These are phyloP conservation scores for Tridacna crocea DNA, from an alignment of 2,888 invertebrate genomes.

Conservation along the genomic window DNA sequence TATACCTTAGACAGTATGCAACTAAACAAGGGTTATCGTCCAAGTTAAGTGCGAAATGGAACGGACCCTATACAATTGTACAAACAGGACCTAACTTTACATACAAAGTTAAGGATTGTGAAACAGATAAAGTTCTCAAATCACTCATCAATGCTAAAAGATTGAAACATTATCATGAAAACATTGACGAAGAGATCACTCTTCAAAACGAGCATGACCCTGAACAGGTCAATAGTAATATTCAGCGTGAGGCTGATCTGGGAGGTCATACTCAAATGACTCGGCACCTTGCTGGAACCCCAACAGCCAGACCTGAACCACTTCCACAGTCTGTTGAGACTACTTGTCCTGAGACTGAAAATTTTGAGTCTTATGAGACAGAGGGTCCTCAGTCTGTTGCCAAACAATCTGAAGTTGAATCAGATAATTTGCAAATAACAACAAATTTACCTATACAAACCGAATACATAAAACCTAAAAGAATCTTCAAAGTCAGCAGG, in stretches of 20 bases:
- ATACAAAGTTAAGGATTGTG: constrained; percentile 36
- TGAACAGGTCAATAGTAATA: neutral
- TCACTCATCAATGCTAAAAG: constrained; percentile 34
- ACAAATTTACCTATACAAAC: neutral
- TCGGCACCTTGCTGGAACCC: neutral
- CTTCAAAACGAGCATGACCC: neutral
- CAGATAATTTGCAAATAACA: neutral
- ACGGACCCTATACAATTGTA: constrained; percentile 44
- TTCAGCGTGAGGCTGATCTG: neutral
- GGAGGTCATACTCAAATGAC: neutral
- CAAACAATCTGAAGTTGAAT: neutral
- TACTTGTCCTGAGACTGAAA: constrained; percentile 15
- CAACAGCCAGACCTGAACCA: neutral
- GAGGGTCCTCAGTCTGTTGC: neutral
- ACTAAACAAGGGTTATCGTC: constrained; percentile 21
- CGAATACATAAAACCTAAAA: constrained; percentile 5
- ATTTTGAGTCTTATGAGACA: neutral
- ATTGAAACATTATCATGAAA: constrained; percentile 38
- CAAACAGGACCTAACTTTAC: constrained; percentile 24
- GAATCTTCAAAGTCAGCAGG: neutral
- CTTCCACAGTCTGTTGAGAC: constrained; percentile 4
- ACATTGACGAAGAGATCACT: neutral
- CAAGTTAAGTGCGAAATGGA: constrained; percentile 42
- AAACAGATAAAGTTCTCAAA: constrained; percentile 14
- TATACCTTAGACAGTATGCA: constrained; percentile 18